These are phyloP conservation scores for Petrophora chlorosata DNA, from an alignment of 2,888 invertebrate genomes.

Conservation along the genomic window DNA sequence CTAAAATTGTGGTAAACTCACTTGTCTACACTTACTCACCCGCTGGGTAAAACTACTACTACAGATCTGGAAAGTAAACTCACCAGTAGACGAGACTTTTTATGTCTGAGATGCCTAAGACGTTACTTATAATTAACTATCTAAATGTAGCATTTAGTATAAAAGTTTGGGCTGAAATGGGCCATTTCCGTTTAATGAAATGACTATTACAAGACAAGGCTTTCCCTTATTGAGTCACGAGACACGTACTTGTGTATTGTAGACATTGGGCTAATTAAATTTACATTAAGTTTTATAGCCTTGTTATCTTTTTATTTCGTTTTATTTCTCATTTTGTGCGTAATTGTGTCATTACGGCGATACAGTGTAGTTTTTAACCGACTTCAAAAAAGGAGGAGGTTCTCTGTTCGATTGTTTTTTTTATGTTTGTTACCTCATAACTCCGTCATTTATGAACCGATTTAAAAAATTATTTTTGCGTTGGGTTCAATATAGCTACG, in stretches of 20 bases:
- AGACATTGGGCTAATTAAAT: conserved; percentile 16
- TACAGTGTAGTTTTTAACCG: neutral
- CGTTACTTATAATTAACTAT: conserved; percentile 17
- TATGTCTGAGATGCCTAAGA: no score
- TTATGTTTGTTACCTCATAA: no score
- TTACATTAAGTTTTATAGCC: conserved; percentile 17
- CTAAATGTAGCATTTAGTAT: conserved; percentile 19
- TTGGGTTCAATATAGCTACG: no score
- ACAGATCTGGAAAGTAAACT: no score
- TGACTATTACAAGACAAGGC: conserved; percentile 21
- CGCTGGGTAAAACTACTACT: no score
- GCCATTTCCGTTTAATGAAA: conserved; percentile 33
- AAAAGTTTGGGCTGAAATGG: conserved; percentile 21
- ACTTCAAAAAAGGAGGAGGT: no score
- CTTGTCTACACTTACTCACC: no score
- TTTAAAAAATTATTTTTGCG: no score
- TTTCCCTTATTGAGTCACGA: conserved; percentile 11
- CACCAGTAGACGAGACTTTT: no score
- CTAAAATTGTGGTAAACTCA: no score
- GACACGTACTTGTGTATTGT: conserved; percentile 23
- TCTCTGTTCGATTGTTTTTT: no score
- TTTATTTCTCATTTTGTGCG: conserved; percentile 7
- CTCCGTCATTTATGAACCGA: no score
- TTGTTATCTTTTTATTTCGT: conserved; percentile 13
- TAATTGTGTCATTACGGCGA: conserved; percentile 1